Percentiles rank a stretch among this genome's conserved stretches.
Conservation (phyloP, 2,888 invertebrate species). For the Hymenopus coronatus region DNA sequence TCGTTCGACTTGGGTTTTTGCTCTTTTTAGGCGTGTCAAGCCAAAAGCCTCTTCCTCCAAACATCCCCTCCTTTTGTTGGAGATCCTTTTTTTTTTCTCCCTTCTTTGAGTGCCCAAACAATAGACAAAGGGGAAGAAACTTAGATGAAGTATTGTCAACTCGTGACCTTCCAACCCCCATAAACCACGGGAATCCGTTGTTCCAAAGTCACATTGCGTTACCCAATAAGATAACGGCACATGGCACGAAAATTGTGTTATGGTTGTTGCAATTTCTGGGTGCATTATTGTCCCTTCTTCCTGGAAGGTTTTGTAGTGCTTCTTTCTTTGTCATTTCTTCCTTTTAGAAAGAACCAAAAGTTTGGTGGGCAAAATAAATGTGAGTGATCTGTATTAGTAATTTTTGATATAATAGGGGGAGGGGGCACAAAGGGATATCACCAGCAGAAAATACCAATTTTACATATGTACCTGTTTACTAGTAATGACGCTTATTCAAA, state of each 20-base stretch:
- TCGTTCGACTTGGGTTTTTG: neutral
- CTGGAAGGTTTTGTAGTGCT: neutral
- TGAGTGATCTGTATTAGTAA: no score
- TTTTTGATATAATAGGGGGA: no score
- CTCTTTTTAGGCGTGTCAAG: neutral
- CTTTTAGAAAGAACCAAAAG: no score
- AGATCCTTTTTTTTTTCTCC: neutral
- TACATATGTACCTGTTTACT: no score
- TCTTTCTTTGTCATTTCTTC: neutral
- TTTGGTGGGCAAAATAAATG: no score
- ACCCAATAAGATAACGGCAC: neutral
- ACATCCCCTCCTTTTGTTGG: neutral
- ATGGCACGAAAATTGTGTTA: neutral
- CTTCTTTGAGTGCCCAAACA: slow-evolving; percentile 7
- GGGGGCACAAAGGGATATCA: no score
- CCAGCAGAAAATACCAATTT: no score
- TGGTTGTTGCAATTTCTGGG: neutral
- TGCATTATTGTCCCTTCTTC: neutral
- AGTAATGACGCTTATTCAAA: no score
- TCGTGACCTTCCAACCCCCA: neutral
- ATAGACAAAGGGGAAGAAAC: slow-evolving; percentile 3
- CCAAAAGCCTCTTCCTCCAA: neutral
- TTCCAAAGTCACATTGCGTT: neutral
- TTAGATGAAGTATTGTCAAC: slow-evolving; percentile 14
- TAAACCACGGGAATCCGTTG: neutral